These are phyloP conservation scores for Ceuthmochares aereus DNA, from an alignment of 2,113 vertebrate species.

Conservation along the genomic window DNA sequence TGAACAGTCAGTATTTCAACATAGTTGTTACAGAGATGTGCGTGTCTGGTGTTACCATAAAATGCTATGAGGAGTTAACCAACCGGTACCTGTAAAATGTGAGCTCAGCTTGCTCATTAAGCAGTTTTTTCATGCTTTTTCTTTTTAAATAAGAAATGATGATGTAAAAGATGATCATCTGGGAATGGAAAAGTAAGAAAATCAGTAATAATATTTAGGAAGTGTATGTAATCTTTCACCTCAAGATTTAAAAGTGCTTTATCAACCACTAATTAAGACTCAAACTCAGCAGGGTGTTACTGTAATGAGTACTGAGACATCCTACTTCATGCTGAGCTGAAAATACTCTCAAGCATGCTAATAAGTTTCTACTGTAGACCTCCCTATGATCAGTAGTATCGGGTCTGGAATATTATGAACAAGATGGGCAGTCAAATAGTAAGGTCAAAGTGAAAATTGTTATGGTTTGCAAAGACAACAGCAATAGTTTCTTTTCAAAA, in stretches of 20 bases:
- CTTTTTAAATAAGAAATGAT: background rate
- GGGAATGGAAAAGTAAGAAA: background rate
- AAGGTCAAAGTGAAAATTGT: background rate
- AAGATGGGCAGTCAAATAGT: background rate
- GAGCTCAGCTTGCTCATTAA: background rate
- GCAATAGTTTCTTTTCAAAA: background rate
- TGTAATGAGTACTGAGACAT: background rate
- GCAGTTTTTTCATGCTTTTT: background rate
- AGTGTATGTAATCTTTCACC: background rate
- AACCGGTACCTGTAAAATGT: background rate
- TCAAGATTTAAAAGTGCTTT: slow-evolving; percentile 2
- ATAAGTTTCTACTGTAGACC: background rate
- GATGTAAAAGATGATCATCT: background rate
- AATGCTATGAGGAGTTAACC: background rate
- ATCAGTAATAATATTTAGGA: background rate
- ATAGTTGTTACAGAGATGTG: background rate
- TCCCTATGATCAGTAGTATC: background rate
- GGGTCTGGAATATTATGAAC: background rate
- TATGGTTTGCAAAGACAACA: background rate
- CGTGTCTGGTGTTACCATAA: background rate
- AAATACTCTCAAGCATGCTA: background rate
- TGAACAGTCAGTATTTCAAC: background rate
- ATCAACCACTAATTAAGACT: slow-evolving; percentile 1
- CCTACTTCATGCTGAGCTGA: background rate
- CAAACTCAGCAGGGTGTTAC: background rate